A percentile compares a stretch with the other conserved stretches of the same genome.
Conservation (phyloP, 2,888 invertebrate genomes). For the Yponomeuta malinellus region DNA sequence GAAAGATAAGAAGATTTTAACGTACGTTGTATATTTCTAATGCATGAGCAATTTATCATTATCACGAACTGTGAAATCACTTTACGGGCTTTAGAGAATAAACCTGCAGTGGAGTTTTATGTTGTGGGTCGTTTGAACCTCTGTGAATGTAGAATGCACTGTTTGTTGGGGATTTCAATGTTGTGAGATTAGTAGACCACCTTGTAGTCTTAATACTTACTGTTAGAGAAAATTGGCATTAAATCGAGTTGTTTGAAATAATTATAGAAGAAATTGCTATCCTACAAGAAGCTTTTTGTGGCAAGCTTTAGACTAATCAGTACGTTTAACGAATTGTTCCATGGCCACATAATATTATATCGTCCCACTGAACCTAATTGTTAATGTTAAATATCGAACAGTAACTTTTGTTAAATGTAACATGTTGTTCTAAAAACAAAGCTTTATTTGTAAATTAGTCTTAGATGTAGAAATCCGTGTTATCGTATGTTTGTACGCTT, state of each 20-base stretch:
- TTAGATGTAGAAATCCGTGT: slow-evolving; percentile 49
- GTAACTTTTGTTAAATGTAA: slow-evolving; percentile 59
- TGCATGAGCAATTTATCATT: no score
- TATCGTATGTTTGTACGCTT: slow-evolving; percentile 69
- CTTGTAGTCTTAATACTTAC: neutral
- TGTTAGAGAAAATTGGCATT: neutral
- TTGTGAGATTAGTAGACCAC: neutral
- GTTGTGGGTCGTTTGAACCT: neutral
- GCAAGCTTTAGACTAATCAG: neutral
- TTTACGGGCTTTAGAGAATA: slow-evolving; percentile 20
- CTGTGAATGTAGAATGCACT: neutral
- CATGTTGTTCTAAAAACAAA: slow-evolving; percentile 66
- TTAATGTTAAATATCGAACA: slow-evolving; percentile 38
- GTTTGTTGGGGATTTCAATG: neutral
- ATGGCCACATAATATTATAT: no score
- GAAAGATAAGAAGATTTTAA: no score
- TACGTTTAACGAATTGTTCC: neutral
- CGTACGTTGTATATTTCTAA: no score
- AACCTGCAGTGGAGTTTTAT: neutral
- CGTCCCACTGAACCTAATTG: slow-evolving; percentile 29
- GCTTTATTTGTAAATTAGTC: slow-evolving; percentile 70
- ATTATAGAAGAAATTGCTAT: neutral
- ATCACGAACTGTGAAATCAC: neutral
- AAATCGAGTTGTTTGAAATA: neutral
- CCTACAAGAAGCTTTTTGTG: neutral